phyloP scores from a whole-genome alignment of 2,888 invertebrate genomes.

The Lasioglossum oenotherae region DNA sequence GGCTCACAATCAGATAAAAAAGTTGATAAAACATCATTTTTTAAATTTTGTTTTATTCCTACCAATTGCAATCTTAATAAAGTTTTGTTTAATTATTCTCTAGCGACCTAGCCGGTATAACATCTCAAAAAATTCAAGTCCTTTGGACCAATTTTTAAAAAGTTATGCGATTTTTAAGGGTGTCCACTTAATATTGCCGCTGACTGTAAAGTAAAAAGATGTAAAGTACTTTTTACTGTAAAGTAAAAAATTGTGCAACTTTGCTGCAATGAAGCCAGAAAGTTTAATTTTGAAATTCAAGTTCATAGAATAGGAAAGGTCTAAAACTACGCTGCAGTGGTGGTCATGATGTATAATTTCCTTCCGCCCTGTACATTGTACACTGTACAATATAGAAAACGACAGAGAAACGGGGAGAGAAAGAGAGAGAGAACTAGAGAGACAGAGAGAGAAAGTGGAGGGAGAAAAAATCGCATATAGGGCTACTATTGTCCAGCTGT shows the following conservation, averaged over 20 bases:
- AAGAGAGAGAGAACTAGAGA: neutral
- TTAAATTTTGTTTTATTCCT: no score
- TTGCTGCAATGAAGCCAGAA: neutral
- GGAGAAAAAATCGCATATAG: conserved; percentile 62
- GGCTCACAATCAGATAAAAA: no score
- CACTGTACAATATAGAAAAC: conserved; percentile 9
- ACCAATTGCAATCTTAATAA: no score
- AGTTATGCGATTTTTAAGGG: no score
- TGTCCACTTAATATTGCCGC: no score
- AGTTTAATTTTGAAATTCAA: neutral
- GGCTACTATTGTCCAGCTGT: conserved; percentile 80
- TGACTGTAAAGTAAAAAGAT: no score
- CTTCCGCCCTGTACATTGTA: neutral
- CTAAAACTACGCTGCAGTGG: neutral
- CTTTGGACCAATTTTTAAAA: no score
- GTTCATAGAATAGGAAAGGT: neutral
- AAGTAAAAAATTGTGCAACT: neutral
- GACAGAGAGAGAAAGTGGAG: neutral
- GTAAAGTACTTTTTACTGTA: no score
- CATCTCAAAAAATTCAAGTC: no score
- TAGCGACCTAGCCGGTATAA: no score
- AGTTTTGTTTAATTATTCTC: no score
- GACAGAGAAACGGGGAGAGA: conserved; percentile 16
- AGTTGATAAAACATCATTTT: no score
- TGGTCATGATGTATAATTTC: neutral